Conservation (phyloP, 2,888 invertebrate species). For the Melolontha melolontha region DNA sequence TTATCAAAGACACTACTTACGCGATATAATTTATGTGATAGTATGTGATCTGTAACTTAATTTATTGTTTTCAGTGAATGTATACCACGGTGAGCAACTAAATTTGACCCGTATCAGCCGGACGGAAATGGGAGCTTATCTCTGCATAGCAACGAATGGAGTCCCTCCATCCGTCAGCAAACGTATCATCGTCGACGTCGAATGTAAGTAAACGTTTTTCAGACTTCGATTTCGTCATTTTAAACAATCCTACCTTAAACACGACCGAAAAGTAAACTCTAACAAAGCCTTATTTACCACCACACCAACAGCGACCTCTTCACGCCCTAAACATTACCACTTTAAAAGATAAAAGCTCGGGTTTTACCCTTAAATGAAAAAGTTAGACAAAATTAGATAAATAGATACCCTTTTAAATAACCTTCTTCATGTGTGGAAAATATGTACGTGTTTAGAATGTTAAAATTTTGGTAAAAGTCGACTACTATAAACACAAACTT, state of each 20-base stretch:
- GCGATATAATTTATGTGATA: constrained; percentile 37
- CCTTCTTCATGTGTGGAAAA: no score
- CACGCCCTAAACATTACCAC: no score
- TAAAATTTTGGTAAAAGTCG: no score
- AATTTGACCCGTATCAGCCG: constrained; percentile 89
- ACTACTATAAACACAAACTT: no score
- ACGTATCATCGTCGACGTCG: constrained; percentile 90
- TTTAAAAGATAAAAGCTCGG: no score
- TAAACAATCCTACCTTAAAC: constrained; percentile 11
- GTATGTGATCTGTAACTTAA: constrained; percentile 39
- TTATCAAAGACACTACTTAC: constrained; percentile 39
- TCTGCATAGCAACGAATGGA: constrained; percentile 90
- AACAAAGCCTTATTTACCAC: no score
- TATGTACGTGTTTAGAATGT: no score
- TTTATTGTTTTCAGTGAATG: constrained; percentile 75
- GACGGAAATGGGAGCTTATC: constrained; percentile 88
- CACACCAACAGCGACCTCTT: no score
- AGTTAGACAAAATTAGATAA: no score
- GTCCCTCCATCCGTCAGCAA: constrained; percentile 93
- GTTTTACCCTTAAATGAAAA: no score
- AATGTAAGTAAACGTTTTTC: constrained; percentile 75
- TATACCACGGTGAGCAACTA: constrained; percentile 87
- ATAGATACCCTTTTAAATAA: no score
- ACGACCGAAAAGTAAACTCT: not conserved
- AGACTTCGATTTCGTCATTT: constrained; percentile 2